Evolutionary conservation across 2,888 invertebrate genomes (phyloP).

Genomic region (Scaptomyza caliginosa): DNA sequence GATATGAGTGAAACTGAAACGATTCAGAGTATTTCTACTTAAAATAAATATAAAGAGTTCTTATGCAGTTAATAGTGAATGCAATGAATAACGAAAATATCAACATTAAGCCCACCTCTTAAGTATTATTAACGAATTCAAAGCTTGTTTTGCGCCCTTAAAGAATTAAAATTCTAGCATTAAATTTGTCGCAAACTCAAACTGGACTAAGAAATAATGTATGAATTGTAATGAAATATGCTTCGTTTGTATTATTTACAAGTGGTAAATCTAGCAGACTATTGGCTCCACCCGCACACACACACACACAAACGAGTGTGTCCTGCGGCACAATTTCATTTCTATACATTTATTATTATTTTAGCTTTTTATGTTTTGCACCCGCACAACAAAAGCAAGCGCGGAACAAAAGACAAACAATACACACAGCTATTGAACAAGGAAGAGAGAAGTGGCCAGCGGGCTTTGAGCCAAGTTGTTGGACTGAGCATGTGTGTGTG

Average conservation of each 20-base stretch:
- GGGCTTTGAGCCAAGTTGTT: background rate
- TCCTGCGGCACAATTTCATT: conserved; percentile 42
- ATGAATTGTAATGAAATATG: conserved; percentile 26
- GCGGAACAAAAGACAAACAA: conserved; percentile 43
- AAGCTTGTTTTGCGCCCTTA: background rate
- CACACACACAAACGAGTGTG: conserved; percentile 14
- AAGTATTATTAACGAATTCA: background rate
- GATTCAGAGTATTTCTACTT: background rate
- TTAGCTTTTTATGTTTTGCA: conserved; percentile 1
- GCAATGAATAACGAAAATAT: background rate
- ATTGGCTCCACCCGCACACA: conserved; percentile 12
- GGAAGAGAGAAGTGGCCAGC: background rate
- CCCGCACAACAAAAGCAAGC: conserved; percentile 21
- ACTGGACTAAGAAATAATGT: background rate
- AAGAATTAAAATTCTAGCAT: background rate
- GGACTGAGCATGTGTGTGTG: background rate
- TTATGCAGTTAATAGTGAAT: background rate
- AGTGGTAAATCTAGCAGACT: conserved; percentile 42
- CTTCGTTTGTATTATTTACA: conserved; percentile 33
- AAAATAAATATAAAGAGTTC: background rate
- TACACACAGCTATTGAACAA: background rate
- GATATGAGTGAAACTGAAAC: conserved; percentile 14
- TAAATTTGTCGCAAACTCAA: background rate
- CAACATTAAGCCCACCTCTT: background rate
- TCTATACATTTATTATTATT: conserved; percentile 35